Evolutionary conservation across 1,140 invertebrate species (phyloP).

Genomic region (Pogonomyrmex barbatus): DNA sequence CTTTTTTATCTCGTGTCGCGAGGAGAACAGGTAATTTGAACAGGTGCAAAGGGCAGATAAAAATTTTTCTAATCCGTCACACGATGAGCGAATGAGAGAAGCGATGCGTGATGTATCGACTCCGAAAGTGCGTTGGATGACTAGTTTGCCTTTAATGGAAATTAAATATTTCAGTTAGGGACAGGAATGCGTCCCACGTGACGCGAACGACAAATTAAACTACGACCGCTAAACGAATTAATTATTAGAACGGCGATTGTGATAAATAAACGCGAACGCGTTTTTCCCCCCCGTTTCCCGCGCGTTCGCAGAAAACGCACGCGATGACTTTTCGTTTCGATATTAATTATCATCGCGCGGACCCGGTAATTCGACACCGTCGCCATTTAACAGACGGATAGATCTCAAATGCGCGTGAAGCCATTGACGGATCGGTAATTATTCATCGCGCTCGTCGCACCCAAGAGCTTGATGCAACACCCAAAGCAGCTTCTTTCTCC

Average conservation of each 20-base stretch:
- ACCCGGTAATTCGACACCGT: conserved; percentile 39
- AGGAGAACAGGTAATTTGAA: background rate
- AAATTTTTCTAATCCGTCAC: background rate
- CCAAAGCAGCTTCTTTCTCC: conserved; percentile 40
- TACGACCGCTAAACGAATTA: background rate
- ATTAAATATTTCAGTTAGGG: conserved; percentile 40
- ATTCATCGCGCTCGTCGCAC: conserved; percentile 51
- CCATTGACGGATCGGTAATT: conserved; percentile 55
- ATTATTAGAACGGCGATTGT: conserved; percentile 28
- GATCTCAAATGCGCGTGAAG: conserved; percentile 50
- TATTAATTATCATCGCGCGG: conserved; percentile 40
- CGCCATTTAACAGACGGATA: conserved; percentile 47
- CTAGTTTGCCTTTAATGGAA: conserved; percentile 9
- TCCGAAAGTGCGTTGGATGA: background rate
- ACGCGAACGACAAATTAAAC: conserved; percentile 12
- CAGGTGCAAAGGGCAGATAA: background rate
- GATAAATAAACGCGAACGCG: conserved; percentile 1
- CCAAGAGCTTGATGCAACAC: conserved; percentile 30
- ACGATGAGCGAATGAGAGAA: background rate
- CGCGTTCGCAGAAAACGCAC: background rate
- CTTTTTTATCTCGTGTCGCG: background rate
- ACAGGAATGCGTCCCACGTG: background rate
- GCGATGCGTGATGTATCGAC: background rate
- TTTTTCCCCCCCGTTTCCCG: background rate
- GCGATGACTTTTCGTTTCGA: conserved; percentile 34